Evolutionary conservation across 1,140 invertebrate genomes (phyloP).

Genomic region (Asobara japonica): DNA sequence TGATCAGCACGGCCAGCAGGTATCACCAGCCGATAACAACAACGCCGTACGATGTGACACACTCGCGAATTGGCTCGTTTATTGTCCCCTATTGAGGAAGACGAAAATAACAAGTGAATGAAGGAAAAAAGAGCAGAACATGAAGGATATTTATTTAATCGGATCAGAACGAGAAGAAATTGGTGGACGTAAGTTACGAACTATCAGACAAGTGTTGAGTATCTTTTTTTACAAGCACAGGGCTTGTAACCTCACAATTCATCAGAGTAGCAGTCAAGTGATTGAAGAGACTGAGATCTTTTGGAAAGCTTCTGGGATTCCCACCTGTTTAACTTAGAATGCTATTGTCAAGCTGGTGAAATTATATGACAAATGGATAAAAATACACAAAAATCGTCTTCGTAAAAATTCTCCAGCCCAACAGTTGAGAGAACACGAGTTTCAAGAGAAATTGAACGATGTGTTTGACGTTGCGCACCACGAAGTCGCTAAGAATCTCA

Average conservation of each 20-base stretch:
- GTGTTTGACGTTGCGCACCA: conserved; percentile 17
- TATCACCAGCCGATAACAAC: no score
- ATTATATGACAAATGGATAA: not conserved
- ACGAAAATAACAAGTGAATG: not conserved
- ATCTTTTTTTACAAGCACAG: conserved; percentile 8
- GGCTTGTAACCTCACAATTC: not conserved
- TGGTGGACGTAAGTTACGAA: not conserved
- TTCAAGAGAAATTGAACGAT: not conserved
- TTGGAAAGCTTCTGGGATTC: conserved; percentile 10
- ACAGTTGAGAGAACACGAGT: not conserved
- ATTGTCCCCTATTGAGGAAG: no score
- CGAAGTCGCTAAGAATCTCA: not conserved
- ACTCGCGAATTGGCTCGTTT: no score
- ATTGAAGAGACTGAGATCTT: not conserved
- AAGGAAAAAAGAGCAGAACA: not conserved
- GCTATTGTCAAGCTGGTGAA: not conserved
- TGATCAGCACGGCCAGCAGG: no score
- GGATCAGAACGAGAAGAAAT: not conserved
- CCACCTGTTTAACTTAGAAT: not conserved
- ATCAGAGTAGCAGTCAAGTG: not conserved
- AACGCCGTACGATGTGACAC: no score
- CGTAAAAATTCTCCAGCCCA: not conserved
- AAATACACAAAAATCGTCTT: not conserved
- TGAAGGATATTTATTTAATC: conserved; percentile 4
- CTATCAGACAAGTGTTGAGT: not conserved